These are phyloP conservation scores for Proctacanthus coquilletti DNA, from an alignment of 1,140 invertebrate species.

Conservation along the genomic window DNA sequence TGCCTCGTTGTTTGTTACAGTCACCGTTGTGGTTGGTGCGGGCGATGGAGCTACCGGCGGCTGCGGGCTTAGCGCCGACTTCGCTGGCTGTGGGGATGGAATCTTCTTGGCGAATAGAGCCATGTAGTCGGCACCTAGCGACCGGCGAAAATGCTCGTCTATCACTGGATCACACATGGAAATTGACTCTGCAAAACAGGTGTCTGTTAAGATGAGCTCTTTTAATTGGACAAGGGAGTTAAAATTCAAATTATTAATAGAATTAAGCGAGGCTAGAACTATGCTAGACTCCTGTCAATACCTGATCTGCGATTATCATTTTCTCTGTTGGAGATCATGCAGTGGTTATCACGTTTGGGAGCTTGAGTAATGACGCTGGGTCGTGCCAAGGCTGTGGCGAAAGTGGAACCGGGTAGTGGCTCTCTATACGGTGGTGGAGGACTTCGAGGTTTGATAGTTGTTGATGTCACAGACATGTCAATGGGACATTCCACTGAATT, in stretches of 20 bases:
- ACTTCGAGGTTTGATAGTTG: conserved; percentile 19
- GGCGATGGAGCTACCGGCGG: neutral
- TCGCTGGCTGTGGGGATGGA: conserved; percentile 20
- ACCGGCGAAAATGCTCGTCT: conserved; percentile 89
- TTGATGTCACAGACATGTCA: conserved; percentile 31
- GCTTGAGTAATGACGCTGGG: conserved; percentile 32
- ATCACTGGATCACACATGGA: conserved; percentile 75
- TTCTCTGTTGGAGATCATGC: conserved; percentile 13
- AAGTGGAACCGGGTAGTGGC: conserved; percentile 20
- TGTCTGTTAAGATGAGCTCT: too few relatives aligned
- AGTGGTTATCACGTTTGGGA: conserved; percentile 14
- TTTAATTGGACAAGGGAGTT: too few relatives aligned
- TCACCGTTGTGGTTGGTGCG: conserved; percentile 3
- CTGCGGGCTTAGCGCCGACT: conserved; percentile 14
- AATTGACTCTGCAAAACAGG: conserved; percentile 40
- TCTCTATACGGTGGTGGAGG: conserved; percentile 28
- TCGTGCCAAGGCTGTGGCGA: conserved; percentile 14
- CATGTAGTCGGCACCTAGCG: conserved; percentile 77
- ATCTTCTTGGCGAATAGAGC: conserved; percentile 52
- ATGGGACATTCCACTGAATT: conserved; percentile 25
- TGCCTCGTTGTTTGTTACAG: conserved; percentile 30
- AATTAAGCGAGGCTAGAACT: too few relatives aligned
- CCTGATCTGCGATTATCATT: conserved; percentile 19
- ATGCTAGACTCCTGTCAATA: conserved; percentile 7
- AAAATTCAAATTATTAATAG: too few relatives aligned